Base-by-base conservation (phyloP, 2,888 invertebrate genomes). In the Andrena praecox region DNA sequence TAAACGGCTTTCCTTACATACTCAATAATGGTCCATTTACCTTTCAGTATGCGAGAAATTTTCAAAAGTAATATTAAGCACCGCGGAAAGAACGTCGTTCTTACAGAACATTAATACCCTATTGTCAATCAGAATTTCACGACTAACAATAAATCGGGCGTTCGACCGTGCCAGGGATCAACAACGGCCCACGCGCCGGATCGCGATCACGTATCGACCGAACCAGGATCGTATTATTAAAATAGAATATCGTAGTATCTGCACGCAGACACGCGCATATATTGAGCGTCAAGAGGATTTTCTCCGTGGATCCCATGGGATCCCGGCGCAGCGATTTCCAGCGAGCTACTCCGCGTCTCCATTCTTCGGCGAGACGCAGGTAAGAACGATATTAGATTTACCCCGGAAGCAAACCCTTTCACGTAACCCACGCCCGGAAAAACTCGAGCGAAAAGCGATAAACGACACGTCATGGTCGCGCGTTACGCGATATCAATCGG, bases 351-450 rank as follows among this genome's bases (percentile, higher is more conserved):
- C 24, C 73, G 80, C 79, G 69, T 77, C 76, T 84, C 77, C 73
- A 88, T 90, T 90, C 87, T 87, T 86, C 82, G 71, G 81, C 77
- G 77, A 75, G 80, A 81, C 82, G 83, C 73, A 85, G 81, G 80
- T 86, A 86, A 87, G 84, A 89, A 85, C 84, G 85, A 85, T 86
- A 89, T 90, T 90, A 89, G 86, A 88, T 90, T 88, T 87, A 80
- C 74, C 72, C 81, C 33, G 69, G 76, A 80, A 82, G 87, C 82
- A 59, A 80, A 78, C 66, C 73, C 75, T 86, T 85, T 80, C 89
- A 67, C 85, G 77, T 85, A 78, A 78, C 72, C 68, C 56, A 62
- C 56, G 64, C 52, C 54, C 81, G 80, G 74, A 85, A 88, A 86
- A 84, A 82, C 64, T 31, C 72, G 74, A 82, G 64, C 27, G 85